Percentiles rank a stretch among this genome's conserved stretches.
These are phyloP conservation scores for Tiaroga cobitis DNA, from an alignment of 2,797 vertebrate species.

Conservation along the genomic window DNA sequence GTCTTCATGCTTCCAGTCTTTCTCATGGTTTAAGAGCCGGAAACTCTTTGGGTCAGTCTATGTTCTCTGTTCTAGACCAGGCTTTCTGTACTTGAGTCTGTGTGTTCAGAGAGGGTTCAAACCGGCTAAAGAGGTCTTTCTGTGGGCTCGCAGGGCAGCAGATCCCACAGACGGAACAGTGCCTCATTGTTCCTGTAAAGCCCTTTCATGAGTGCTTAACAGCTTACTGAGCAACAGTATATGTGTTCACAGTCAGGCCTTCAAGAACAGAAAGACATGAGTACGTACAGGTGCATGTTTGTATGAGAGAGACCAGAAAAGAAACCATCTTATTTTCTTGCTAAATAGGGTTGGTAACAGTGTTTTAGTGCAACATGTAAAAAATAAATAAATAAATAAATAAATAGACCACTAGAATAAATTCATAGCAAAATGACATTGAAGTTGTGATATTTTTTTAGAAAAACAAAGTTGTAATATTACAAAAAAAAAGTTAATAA, in stretches of 20 bases:
- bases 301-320: background rate
- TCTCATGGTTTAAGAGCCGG: background rate
- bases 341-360: background rate
- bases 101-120: conserved; percentile 66
- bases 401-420: too few relatives aligned
- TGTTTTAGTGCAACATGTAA: background rate
- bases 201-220: conserved; percentile 79
- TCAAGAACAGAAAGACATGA: background rate
- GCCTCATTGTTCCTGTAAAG: conserved; percentile 76
- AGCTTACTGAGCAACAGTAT: conserved; percentile 71
- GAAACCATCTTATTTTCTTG: background rate
- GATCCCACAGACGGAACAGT: conserved; percentile 78
- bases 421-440: background rate
- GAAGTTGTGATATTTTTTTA: background rate
- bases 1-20: background rate
- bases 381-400: background rate
- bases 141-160: conserved; percentile 73
- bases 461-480: background rate
- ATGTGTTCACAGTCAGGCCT: conserved; percentile 30
- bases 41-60: conserved; percentile 21
- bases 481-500: background rate
- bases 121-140: conserved; percentile 73
- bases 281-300: conserved; percentile 10
- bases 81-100: conserved; percentile 37
- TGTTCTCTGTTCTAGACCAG: conserved; percentile 13